Conservation (phyloP, 2,888 invertebrate species). For the Carpatolechia fugitivella region DNA sequence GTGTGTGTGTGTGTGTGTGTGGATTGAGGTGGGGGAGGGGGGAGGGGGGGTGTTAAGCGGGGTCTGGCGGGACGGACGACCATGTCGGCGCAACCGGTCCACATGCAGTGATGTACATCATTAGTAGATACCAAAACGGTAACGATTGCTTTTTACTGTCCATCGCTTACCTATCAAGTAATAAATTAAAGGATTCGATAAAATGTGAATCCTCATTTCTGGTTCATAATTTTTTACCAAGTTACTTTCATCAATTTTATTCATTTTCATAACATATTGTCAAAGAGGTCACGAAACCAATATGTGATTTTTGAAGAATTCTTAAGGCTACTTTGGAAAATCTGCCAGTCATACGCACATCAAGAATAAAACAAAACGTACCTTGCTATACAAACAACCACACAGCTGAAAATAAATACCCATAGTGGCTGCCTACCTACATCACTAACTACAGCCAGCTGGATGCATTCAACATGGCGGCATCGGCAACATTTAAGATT, state of each 20-base stretch:
- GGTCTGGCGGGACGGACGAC: too few species aligned
- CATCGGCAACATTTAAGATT: constrained; percentile 26
- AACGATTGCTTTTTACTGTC: constrained; percentile 32
- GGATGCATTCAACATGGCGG: not conserved
- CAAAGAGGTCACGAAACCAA: too few species aligned
- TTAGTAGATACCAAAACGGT: constrained; percentile 60
- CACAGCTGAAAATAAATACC: not conserved
- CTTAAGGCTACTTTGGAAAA: too few species aligned
- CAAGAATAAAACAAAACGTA: not conserved
- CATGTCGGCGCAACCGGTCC: constrained; percentile 56
- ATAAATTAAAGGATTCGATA: not conserved
- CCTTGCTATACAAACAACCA: not conserved
- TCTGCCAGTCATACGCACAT: not conserved
- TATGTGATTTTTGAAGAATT: too few species aligned
- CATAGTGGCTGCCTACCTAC: too few species aligned
- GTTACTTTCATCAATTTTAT: too few species aligned
- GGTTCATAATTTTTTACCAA: too few species aligned
- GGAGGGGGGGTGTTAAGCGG: too few species aligned
- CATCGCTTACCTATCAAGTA: constrained; percentile 19
- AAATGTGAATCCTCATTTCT: too few species aligned
- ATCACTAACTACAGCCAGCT: not conserved
- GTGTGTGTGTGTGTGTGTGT: too few species aligned
- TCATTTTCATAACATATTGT: too few species aligned
- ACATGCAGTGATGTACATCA: constrained; percentile 53
- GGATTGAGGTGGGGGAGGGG: not conserved